A percentile compares a stretch with the other conserved stretches of the same genome.
Conservation (phyloP, 2,888 invertebrate genomes). For the Cerceris ruficornis region DNA sequence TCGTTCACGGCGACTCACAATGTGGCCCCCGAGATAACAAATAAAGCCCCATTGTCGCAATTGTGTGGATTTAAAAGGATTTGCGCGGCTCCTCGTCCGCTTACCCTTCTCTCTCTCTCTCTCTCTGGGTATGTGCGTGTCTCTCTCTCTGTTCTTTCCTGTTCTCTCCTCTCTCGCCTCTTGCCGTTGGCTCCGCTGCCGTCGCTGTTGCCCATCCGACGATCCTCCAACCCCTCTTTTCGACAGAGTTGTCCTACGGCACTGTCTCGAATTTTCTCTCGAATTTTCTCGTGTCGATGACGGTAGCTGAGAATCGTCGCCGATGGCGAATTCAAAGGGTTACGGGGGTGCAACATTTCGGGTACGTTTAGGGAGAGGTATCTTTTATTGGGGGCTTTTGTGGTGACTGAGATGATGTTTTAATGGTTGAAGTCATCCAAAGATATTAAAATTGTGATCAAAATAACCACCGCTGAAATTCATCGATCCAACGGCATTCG, state of each 20-base stretch:
- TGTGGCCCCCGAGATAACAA: constrained; percentile 82
- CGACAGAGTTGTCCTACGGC: constrained; percentile 10
- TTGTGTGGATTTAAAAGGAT: constrained; percentile 83
- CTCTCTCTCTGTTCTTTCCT: constrained; percentile 22
- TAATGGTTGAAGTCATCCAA: too few relatives aligned
- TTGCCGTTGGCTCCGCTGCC: constrained; percentile 41
- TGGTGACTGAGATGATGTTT: too few relatives aligned
- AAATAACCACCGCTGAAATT: too few relatives aligned
- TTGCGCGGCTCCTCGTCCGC: constrained; percentile 73
- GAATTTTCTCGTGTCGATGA: constrained; percentile 15
- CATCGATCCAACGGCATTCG: too few relatives aligned
- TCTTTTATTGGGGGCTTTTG: too few relatives aligned
- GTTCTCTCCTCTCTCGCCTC: constrained; percentile 8
- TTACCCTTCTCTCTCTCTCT: constrained; percentile 34
- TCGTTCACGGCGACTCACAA: constrained; percentile 82
- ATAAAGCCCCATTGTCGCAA: constrained; percentile 82
- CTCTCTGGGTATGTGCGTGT: constrained; percentile 46
- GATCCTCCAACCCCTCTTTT: constrained; percentile 45
- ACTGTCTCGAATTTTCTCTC: constrained; percentile 20
- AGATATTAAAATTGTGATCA: too few relatives aligned
- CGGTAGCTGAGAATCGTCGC: background rate
- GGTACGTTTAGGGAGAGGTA: too few relatives aligned
- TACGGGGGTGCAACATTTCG: too few relatives aligned
- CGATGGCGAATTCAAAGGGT: background rate
- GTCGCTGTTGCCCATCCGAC: constrained; percentile 53